These are phyloP conservation scores for Leptinotarsa rubiginosa DNA, from an alignment of 2,888 invertebrate species.

Conservation along the genomic window DNA sequence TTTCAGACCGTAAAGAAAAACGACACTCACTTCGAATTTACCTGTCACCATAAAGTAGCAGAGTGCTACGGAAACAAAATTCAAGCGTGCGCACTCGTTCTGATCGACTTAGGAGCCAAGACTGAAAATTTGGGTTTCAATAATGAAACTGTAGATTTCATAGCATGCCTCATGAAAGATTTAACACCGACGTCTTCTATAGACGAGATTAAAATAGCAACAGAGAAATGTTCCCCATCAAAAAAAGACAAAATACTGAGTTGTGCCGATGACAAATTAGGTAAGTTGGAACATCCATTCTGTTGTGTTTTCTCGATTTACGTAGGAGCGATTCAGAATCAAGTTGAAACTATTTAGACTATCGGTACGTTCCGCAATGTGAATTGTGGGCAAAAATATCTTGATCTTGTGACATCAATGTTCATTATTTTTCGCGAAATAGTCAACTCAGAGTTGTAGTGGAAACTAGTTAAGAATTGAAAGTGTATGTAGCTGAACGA, in stretches of 20 bases:
- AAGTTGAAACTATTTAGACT: no score
- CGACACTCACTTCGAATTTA: constrained; percentile 58
- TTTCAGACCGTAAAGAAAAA: constrained; percentile 34
- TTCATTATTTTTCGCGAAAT: no score
- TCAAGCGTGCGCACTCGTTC: constrained; percentile 66
- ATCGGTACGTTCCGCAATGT: no score
- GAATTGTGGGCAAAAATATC: no score
- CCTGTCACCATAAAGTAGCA: constrained; percentile 67
- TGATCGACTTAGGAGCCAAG: constrained; percentile 49
- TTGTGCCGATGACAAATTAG: constrained; percentile 18
- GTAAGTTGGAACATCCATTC: constrained; percentile 12
- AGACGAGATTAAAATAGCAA: background rate
- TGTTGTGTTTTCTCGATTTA: no score
- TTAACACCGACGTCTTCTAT: background rate
- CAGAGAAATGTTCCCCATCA: constrained; percentile 13
- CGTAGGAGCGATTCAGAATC: no score
- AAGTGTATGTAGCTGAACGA: no score
- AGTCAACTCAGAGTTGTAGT: no score
- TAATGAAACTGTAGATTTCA: constrained; percentile 65
- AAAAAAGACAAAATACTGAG: constrained; percentile 1
- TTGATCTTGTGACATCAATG: no score
- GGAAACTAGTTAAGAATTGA: no score
- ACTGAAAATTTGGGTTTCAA: constrained; percentile 44
- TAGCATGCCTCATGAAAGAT: constrained; percentile 71
- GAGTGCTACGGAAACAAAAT: constrained; percentile 69